Base-by-base conservation (phyloP, 2,113 vertebrate genomes). In the Acanthisitta chloris region DNA sequence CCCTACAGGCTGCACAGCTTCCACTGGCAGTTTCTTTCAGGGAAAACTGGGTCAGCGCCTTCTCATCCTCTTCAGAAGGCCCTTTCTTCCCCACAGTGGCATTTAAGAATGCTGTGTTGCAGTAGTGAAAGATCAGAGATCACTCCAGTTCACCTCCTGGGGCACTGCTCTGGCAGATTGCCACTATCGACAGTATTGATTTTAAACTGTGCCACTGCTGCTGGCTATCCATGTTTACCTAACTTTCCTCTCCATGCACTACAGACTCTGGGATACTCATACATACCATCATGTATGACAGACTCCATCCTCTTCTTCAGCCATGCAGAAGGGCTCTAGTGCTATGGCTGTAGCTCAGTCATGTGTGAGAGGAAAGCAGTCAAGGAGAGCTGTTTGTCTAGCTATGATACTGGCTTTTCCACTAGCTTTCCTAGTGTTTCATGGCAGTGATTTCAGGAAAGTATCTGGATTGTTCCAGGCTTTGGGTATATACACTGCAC, bases 11-110 rank as follows among this genome's bases (percentile, higher is more conserved):
- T 38, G 12, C 42, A 46, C 55, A 48, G 73, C 52, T 88, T 77
- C 52, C 78, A n/a, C 65, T 23, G 40, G 57, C 61, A 84, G 65
- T 40, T 91, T 70, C 71, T 83, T 78, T 69, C 65, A n/a, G 62
- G 45, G 51, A 61, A 90, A 94, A 95, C 36, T 91, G 76, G 76
- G 76, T 91, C 81, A 94, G 58, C 31, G 54, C 31, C 59, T 94
- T 74, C 67, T 70, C 46, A 31, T 51, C 36, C 85, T 66, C 77
- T 76, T 59, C 55, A 70, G 57, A 85, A 95, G 52, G 57, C 72
- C 45, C 34, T 8, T 88, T 51, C 80, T 94, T 85, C 33, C 73
- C 42, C 29, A n/a, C 51, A 21, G 70, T 38, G 61, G 92, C 77
- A 91, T 94, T 94, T 85, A 57, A 51, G 88, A 91, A 67, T 20